Evolutionary conservation across 2,113 vertebrate species (phyloP).

Genomic region (Malaclemys terrapin): DNA sequence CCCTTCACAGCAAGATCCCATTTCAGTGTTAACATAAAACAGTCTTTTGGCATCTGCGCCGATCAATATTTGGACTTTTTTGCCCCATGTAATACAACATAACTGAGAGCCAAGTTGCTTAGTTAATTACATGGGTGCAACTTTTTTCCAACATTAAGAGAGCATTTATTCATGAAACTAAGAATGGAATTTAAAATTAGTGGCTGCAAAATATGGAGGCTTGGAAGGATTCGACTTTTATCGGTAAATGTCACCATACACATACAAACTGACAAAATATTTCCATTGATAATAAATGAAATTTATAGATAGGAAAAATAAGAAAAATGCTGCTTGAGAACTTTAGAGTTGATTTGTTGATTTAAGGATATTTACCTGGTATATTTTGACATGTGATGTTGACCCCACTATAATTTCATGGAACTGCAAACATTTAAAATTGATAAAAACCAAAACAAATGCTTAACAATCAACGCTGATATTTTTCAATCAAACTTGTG

Average conservation of each 20-base stretch:
- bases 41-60: slow-evolving; percentile 11
- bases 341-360: not conserved
- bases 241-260: not conserved
- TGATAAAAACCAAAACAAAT: not conserved
- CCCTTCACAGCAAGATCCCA: slow-evolving; percentile 46
- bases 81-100: slow-evolving; percentile 57
- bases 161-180: slow-evolving; percentile 59
- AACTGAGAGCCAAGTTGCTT: not conserved
- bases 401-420: not conserved
- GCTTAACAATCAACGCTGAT: not conserved
- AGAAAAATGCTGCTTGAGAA: not conserved
- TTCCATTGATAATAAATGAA: not conserved
- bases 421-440: not conserved
- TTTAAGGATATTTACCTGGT: not conserved
- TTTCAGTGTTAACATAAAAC: slow-evolving; percentile 18
- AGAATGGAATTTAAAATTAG: slow-evolving; percentile 46
- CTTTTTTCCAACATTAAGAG: slow-evolving; percentile 32
- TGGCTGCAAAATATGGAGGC: slow-evolving; percentile 22
- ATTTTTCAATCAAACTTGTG: not conserved
- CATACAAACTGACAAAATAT: not conserved
- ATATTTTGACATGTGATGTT: not conserved
- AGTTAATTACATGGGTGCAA: slow-evolving; percentile 34
- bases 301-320: not conserved
- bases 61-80: slow-evolving; percentile 51
- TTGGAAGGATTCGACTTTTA: not conserved